These are phyloP conservation scores for Bufotes viridis DNA, from an alignment of 2,797 vertebrate species.

Conservation along the genomic window DNA sequence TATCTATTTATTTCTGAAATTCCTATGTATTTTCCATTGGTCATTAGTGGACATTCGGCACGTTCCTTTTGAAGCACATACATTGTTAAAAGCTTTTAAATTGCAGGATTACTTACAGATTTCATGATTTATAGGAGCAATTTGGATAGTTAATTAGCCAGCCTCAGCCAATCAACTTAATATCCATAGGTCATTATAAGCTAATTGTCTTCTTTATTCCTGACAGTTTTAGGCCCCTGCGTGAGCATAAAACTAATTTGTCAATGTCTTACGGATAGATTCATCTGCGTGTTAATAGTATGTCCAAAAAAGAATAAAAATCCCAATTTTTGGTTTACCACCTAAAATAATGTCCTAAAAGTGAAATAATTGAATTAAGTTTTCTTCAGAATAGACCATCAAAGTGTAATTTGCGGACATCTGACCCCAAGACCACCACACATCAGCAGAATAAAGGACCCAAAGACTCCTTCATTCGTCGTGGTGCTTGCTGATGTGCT, in stretches of 20 bases:
- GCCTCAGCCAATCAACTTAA: constrained; percentile 42
- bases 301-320: not conserved
- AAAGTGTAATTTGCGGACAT: too few relatives aligned
- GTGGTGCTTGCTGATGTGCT: too few relatives aligned
- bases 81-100: constrained; percentile 15
- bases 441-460: too few relatives aligned
- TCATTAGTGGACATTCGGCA: not conserved
- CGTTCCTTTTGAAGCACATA: constrained; percentile 11
- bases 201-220: constrained; percentile 64
- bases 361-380: not conserved
- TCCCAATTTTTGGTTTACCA: not conserved
- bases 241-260: constrained; percentile 23
- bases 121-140: constrained; percentile 36
- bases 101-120: constrained; percentile 12
- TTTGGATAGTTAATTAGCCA: constrained; percentile 43
- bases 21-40: constrained; percentile 19
- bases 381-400: not conserved
- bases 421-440: too few relatives aligned
- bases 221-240: constrained; percentile 53
- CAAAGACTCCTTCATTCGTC: too few relatives aligned
- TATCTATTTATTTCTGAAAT: not conserved
- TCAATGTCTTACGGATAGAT: not conserved
- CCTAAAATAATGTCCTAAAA: not conserved
- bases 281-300: not conserved
- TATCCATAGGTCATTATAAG: constrained; percentile 63